phyloP scores from a whole-genome alignment of 1,140 invertebrate genomes.

The Gonioctena quinquepunctata region DNA sequence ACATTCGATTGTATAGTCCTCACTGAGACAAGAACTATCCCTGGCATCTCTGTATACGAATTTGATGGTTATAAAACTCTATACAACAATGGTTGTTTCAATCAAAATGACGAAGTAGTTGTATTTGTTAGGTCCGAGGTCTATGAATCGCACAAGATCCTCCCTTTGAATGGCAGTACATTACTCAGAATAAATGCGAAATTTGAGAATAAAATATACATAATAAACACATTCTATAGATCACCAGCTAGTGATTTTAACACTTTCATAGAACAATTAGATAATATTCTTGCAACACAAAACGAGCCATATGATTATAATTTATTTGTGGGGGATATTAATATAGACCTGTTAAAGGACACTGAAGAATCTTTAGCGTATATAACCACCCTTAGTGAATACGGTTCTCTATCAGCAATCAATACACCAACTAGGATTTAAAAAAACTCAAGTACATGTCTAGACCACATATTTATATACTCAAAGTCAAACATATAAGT shows the following conservation, averaged over 20 bases:
- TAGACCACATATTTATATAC: constrained; percentile 4
- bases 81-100: background rate
- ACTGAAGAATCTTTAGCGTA: background rate
- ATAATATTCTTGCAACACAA: background rate
- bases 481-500: too few species aligned
- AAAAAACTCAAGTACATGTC: background rate
- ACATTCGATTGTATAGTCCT: background rate
- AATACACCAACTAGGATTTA: background rate
- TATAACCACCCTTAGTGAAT: background rate
- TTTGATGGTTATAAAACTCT: background rate
- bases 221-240: background rate
- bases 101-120: background rate
- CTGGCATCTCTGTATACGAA: background rate
- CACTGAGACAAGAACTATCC: background rate
- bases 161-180: background rate
- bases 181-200: background rate
- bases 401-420: background rate
- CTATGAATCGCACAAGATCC: background rate
- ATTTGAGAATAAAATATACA: background rate
- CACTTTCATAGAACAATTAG: background rate
- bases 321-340: background rate
- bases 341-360: background rate
- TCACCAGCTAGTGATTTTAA: background rate
- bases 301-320: background rate
- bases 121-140: background rate